Conservation (phyloP, 2,797 vertebrate genomes). For the Phalloptychus januarius region DNA sequence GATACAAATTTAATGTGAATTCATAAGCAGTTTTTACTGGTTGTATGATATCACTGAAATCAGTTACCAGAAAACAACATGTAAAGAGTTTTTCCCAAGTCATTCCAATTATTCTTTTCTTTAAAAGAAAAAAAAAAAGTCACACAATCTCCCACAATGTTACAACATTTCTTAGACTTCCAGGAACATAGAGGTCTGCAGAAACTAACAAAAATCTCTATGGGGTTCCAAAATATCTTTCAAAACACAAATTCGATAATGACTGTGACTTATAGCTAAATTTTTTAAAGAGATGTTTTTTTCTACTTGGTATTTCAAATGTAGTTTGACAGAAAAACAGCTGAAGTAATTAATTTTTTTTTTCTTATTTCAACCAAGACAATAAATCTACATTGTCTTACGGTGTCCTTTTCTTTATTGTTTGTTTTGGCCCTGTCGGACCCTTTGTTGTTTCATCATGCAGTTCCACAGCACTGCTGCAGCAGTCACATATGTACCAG, state of each 20-base stretch:
- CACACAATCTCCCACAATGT: background rate
- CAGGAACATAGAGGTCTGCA: background rate
- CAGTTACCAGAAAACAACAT: conserved; percentile 35
- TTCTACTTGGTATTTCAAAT: background rate
- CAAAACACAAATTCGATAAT: background rate
- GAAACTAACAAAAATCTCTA: background rate
- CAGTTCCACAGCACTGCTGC: conserved; percentile 46
- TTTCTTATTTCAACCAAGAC: conserved; percentile 15
- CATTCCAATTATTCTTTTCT: conserved; percentile 14
- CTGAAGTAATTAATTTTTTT: conserved; percentile 8
- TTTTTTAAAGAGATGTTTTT: background rate
- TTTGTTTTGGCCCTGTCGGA: conserved; percentile 50
- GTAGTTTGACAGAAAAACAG: conserved; percentile 12
- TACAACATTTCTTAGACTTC: background rate
- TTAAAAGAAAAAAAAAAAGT: background rate
- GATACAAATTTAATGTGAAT: background rate
- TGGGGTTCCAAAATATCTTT: background rate
- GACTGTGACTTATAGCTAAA: background rate
- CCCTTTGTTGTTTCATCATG: conserved; percentile 65
- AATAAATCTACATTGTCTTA: conserved; percentile 51
- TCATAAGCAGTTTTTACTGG: conserved; percentile 8
- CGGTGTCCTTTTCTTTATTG: conserved; percentile 46
- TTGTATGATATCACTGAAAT: background rate
- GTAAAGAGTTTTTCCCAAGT: background rate
- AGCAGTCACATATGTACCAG: conserved; percentile 60